Conservation (phyloP, 2,113 vertebrate genomes). For the Poeciliopsis turrubarensis region DNA sequence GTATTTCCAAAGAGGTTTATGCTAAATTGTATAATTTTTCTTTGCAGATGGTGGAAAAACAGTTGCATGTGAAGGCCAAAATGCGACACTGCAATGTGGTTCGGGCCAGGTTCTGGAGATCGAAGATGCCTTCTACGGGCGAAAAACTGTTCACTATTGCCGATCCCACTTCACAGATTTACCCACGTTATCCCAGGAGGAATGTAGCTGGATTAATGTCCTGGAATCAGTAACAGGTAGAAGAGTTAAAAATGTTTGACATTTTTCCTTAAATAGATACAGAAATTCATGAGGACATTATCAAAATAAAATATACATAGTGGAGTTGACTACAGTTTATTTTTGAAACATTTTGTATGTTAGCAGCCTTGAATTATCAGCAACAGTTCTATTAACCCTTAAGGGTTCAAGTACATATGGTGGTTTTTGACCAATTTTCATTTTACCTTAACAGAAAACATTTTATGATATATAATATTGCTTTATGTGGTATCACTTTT, state of each 20-base stretch:
- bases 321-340: background rate
- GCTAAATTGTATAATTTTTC: background rate
- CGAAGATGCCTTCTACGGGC: constrained; percentile 86
- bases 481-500: too few species aligned
- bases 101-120: constrained; percentile 89
- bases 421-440: too few species aligned
- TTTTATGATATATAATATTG: too few species aligned
- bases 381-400: background rate
- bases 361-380: background rate
- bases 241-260: background rate
- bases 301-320: background rate
- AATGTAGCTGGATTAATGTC: constrained; percentile 87
- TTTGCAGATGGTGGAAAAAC: constrained; percentile 81
- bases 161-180: constrained; percentile 29
- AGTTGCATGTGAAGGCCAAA: constrained; percentile 85
- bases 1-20: too few species aligned
- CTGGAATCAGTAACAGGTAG: constrained; percentile 88
- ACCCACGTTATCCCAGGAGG: constrained; percentile 66
- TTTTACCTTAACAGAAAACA: too few species aligned
- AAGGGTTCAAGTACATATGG: too few species aligned
- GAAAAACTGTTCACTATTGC: constrained; percentile 88
- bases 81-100: constrained; percentile 87
- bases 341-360: background rate
- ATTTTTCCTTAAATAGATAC: background rate
- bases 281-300: background rate